Percentiles rank a stretch among this genome's conserved stretches.
These are phyloP conservation scores for Nephrotoma appendiculata DNA, from an alignment of 2,888 invertebrate species.

Conservation along the genomic window DNA sequence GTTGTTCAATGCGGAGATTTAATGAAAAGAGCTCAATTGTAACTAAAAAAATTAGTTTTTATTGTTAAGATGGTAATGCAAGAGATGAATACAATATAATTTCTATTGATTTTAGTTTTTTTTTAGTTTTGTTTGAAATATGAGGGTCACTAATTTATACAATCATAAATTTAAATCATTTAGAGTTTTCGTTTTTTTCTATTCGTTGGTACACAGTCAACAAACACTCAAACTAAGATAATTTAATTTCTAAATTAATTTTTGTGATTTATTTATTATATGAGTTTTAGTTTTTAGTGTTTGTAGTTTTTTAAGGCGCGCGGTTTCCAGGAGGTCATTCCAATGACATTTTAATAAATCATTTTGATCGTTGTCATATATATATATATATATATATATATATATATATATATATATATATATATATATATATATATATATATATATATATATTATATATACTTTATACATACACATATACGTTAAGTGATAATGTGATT, in stretches of 20 bases:
- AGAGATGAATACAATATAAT: not conserved
- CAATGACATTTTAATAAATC: not conserved
- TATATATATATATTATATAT: too few relatives aligned
- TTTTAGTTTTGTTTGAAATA: not conserved
- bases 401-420: too few relatives aligned
- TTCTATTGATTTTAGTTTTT: not conserved
- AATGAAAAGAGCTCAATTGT: not conserved
- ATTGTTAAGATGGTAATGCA: not conserved
- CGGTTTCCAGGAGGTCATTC: not conserved
- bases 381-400: not conserved
- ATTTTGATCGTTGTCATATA: not conserved
- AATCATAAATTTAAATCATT: not conserved
- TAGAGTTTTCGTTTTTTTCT: not conserved
- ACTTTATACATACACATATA: not conserved
- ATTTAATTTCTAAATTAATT: not conserved
- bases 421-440: too few relatives aligned
- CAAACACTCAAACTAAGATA: not conserved
- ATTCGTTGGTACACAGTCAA: not conserved
- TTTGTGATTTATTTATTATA: not conserved
- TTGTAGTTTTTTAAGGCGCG: not conserved
- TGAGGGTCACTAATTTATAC: not conserved
- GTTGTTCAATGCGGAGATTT: not conserved
- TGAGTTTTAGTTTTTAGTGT: not conserved
- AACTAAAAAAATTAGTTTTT: not conserved
- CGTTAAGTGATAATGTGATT: not conserved